phyloP scores from a whole-genome alignment of 2,797 vertebrate species.

The Cirrhinus mrigala region DNA sequence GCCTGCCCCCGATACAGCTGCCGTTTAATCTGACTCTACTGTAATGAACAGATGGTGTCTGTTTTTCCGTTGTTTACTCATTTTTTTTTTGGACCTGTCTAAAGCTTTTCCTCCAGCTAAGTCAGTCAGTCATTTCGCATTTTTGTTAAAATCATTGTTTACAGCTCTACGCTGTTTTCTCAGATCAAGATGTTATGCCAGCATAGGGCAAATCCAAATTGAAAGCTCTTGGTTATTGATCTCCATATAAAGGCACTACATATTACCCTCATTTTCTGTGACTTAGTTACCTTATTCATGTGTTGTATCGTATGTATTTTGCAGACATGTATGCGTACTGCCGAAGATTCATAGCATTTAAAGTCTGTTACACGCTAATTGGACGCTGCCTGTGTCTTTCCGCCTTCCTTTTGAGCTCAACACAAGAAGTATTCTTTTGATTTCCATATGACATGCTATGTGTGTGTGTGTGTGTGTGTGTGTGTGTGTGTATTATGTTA shows the following conservation, averaged over 20 bases:
- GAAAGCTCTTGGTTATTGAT: constrained; percentile 14
- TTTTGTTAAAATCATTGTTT: constrained; percentile 36
- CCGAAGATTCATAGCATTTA: constrained; percentile 31
- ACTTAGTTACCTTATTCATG: constrained; percentile 29
- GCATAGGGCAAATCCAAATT: not conserved
- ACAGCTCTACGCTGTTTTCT: not conserved
- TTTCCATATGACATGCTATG: constrained; percentile 15
- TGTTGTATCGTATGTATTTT: constrained; percentile 23
- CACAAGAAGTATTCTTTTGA: constrained; percentile 49
- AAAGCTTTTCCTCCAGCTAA: constrained; percentile 30
- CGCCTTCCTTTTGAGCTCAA: constrained; percentile 39
- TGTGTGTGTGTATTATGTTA: not conserved
- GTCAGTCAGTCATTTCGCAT: constrained; percentile 1
- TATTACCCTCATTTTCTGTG: constrained; percentile 33
- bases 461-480: not conserved
- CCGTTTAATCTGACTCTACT: not conserved
- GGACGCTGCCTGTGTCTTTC: not conserved
- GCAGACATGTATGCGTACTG: constrained; percentile 18
- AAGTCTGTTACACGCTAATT: constrained; percentile 27
- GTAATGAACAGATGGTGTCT: constrained; percentile 12
- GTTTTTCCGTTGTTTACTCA: constrained; percentile 29
- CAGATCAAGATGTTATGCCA: constrained; percentile 4
- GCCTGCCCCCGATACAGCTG: constrained; percentile 37
- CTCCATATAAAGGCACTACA: constrained; percentile 32
- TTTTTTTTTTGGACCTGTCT: constrained; percentile 50